These are phyloP conservation scores for Rhipidura dahli DNA, from an alignment of 2,113 vertebrate genomes.

Conservation along the genomic window DNA sequence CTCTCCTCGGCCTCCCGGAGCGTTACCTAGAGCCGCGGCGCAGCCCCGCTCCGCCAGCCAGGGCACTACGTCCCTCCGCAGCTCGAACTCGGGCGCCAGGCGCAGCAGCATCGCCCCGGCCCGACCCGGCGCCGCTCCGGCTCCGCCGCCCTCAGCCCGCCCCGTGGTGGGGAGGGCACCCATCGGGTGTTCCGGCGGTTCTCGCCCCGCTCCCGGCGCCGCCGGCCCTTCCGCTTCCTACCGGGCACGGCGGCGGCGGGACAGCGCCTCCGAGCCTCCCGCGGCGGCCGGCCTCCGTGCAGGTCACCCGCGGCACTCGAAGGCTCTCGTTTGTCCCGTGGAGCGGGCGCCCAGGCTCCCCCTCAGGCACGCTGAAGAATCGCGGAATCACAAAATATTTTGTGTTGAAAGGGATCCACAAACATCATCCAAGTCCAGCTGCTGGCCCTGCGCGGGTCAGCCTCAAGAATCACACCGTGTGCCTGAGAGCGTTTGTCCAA, in stretches of 20 bases:
- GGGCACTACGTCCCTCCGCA: slow-evolving; percentile 62
- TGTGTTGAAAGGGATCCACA: neutral
- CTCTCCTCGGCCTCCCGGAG: neutral
- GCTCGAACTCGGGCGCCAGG: slow-evolving; percentile 63
- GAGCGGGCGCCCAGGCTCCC: neutral
- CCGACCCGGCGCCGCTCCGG: neutral
- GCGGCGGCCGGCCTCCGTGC: fast-evolving
- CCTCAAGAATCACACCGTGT: neutral
- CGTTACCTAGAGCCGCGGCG: slow-evolving; percentile 4
- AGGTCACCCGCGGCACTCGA: fast-evolving
- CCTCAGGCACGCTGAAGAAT: neutral
- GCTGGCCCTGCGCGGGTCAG: neutral
- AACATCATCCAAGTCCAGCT: neutral
- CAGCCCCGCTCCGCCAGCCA: slow-evolving; percentile 51
- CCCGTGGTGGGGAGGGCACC: fast-evolving
- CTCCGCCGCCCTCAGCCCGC: neutral
- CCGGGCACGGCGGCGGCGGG: fast-evolving
- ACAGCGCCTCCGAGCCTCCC: fast-evolving
- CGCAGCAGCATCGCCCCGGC: slow-evolving; percentile 55
- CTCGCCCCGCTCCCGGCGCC: fast-evolving
- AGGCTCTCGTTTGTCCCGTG: fast-evolving
- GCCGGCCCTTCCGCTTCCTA: neutral
- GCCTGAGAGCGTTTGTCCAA: neutral
- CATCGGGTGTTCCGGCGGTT: neutral
- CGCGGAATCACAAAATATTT: neutral